Evolutionary conservation across 2,113 vertebrate genomes (phyloP).

Genomic region (Ciconia boyciana): DNA sequence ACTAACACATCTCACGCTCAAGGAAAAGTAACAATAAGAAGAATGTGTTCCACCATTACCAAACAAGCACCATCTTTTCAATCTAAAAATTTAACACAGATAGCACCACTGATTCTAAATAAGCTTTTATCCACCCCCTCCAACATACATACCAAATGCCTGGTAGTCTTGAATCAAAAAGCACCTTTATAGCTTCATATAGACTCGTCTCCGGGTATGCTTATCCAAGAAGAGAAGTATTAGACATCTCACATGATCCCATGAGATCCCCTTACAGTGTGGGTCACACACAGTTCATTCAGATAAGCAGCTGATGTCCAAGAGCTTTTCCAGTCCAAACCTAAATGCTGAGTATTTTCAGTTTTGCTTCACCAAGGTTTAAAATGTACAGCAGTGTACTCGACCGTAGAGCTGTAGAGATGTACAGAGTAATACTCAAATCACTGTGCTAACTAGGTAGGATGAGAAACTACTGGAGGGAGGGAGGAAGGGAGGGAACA

Average conservation of each 20-base stretch:
- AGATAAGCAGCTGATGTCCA: slow-evolving; percentile 10
- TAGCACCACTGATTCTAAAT: background rate
- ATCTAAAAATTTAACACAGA: background rate
- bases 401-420: background rate
- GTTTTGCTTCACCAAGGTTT: background rate
- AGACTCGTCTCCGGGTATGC: background rate
- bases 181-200: background rate
- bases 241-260: background rate
- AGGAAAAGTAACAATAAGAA: background rate
- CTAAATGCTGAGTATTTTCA: background rate
- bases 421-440: background rate
- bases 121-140: background rate
- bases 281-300: slow-evolving; percentile 7
- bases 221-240: slow-evolving; percentile 1
- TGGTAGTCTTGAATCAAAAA: background rate
- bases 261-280: background rate
- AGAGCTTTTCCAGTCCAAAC: background rate
- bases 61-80: background rate
- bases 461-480: background rate
- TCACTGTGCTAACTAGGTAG: background rate
- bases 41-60: background rate
- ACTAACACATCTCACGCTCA: background rate
- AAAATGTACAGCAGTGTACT: background rate
- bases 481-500: slow-evolving; percentile 32
- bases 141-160: slow-evolving; percentile 26